Conservation (phyloP, 2,888 invertebrate species). For the Tetropium fuscum region DNA sequence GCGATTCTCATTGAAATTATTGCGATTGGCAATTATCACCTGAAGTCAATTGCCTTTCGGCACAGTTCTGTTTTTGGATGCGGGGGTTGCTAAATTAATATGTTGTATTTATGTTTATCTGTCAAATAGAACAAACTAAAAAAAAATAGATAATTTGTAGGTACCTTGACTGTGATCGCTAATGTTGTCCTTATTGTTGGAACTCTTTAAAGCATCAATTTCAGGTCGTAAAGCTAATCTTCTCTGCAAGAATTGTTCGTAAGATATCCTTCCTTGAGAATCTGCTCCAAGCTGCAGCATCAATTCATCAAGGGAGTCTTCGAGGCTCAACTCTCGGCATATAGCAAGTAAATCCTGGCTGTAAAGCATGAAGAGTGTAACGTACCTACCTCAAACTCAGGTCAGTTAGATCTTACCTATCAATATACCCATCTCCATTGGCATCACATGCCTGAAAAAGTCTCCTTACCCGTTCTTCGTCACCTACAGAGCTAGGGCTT, state of each 20-base stretch:
- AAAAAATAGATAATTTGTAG: no score
- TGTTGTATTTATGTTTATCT: no score
- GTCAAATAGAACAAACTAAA: no score
- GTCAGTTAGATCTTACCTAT: conserved; percentile 67
- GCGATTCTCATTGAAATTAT: no score
- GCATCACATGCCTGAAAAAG: conserved; percentile 78
- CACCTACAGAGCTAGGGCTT: conserved; percentile 71
- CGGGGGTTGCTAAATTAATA: no score
- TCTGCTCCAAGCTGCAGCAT: conserved; percentile 76
- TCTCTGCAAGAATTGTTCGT: conserved; percentile 74
- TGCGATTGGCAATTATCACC: no score
- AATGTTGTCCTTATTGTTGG: conserved; percentile 64
- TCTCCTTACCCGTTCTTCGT: conserved; percentile 75
- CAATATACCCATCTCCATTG: conserved; percentile 77
- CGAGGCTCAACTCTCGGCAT: conserved; percentile 74
- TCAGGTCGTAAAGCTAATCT: conserved; percentile 71
- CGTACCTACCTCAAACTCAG: neutral
- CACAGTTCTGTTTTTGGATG: no score
- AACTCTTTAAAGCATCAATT: conserved; percentile 70
- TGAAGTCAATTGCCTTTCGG: no score
- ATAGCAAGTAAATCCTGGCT: conserved; percentile 75
- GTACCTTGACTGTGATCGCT: conserved; percentile 75
- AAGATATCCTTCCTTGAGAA: conserved; percentile 74
- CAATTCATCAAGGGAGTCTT: conserved; percentile 75
- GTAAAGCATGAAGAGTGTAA: no score